Evolutionary conservation across 2,113 vertebrate species (phyloP).

Genomic region (Zootoca vivipara): DNA sequence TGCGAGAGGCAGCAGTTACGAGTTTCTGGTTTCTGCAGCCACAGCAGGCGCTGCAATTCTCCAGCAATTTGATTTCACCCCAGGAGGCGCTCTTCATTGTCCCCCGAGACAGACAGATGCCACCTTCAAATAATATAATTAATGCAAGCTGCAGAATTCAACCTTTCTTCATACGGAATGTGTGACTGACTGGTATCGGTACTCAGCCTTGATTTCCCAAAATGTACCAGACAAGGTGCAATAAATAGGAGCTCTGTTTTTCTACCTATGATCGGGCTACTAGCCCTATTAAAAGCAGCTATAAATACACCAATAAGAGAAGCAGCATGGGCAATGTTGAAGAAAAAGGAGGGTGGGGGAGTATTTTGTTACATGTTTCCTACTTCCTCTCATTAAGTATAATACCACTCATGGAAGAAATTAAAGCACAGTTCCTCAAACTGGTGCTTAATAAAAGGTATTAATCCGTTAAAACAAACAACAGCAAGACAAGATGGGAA

Average conservation of each 20-base stretch:
- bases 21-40: no score
- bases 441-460: neutral
- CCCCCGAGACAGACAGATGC: no score
- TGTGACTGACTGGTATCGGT: neutral
- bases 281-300: neutral
- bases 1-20: no score
- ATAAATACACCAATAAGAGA: neutral
- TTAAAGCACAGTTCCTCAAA: neutral
- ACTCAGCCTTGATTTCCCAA: neutral
- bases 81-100: no score
- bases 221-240: no score
- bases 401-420: neutral
- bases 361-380: neutral
- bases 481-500: neutral
- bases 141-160: neutral
- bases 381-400: neutral
- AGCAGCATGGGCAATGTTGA: neutral
- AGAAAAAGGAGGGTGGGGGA: no score
- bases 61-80: no score
- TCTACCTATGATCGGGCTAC: neutral
- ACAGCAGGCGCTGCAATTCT: no score
- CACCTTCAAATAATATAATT: neutral
- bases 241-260: neutral
- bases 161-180: neutral
- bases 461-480: neutral